phyloP scores from a whole-genome alignment of 1,140 invertebrate genomes.

The Bombus superbus region DNA sequence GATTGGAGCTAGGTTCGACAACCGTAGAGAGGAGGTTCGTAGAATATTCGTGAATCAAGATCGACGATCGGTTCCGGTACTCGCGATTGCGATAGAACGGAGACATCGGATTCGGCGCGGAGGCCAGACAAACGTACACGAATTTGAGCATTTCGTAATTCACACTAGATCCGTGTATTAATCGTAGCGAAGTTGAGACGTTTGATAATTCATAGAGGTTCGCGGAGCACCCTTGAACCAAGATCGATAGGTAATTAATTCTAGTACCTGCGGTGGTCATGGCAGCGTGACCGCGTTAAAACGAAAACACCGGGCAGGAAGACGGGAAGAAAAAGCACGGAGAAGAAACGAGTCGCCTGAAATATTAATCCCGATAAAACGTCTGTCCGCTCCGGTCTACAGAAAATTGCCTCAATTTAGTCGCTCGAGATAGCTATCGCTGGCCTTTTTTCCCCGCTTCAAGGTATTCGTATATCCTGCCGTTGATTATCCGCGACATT shows the following conservation, averaged over 20 bases:
- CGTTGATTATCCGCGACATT: slow-evolving; percentile 58
- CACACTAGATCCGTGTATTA: neutral
- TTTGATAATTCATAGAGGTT: neutral
- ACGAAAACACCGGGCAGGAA: neutral
- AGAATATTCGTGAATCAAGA: no score
- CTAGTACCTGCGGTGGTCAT: neutral
- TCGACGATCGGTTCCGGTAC: no score
- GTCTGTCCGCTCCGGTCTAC: slow-evolving; percentile 6
- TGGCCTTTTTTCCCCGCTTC: slow-evolving; percentile 24
- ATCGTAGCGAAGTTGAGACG: neutral
- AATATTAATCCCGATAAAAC: slow-evolving; percentile 39
- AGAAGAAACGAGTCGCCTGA: neutral
- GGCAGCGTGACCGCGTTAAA: neutral
- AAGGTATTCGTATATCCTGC: slow-evolving; percentile 48
- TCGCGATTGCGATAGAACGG: no score
- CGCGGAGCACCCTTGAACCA: neutral
- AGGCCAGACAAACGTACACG: no score
- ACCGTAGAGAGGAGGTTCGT: no score
- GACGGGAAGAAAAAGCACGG: neutral
- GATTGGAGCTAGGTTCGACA: no score
- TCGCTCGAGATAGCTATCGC: slow-evolving; percentile 44
- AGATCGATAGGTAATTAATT: neutral
- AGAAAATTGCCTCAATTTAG: slow-evolving; percentile 57
- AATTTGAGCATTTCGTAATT: no score
- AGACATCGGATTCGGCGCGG: no score